Conservation (phyloP, 2,113 vertebrate species). For the Oncorhynchus gorbuscha region DNA sequence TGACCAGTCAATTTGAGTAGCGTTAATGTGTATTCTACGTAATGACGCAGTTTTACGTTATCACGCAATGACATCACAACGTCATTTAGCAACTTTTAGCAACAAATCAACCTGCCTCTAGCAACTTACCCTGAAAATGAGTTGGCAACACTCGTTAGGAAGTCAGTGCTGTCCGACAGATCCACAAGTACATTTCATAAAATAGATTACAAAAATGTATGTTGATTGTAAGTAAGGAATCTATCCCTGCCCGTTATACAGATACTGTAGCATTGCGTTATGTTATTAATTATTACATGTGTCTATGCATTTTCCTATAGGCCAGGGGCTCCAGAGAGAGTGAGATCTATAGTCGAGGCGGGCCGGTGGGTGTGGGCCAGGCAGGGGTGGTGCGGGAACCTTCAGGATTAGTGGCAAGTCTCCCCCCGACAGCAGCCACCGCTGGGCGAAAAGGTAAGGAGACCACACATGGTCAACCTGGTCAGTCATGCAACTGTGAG, state of each 20-base stretch:
- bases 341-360: slow-evolving; percentile 85
- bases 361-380: slow-evolving; percentile 82
- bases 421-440: slow-evolving; percentile 49
- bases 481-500: background rate
- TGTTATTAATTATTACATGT: background rate
- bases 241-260: background rate
- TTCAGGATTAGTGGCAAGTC: slow-evolving; percentile 46
- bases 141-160: no score
- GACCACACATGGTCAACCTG: background rate
- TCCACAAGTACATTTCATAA: no score
- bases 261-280: background rate
- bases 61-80: no score
- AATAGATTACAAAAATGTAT: no score
- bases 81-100: no score
- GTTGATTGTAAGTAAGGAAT: background rate
- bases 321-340: slow-evolving; percentile 79
- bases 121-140: no score
- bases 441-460: slow-evolving; percentile 80
- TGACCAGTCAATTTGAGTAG: no score
- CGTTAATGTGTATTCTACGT: no score
- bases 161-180: no score
- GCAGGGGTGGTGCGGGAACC: slow-evolving; percentile 70
- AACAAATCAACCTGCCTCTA: no score
- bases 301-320: slow-evolving; percentile 62
- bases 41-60: no score